Percentiles rank a stretch among this genome's conserved stretches.
Evolutionary conservation across 2,888 invertebrate genomes (phyloP).

Genomic region (Rotaria magnacalcarata): DNA sequence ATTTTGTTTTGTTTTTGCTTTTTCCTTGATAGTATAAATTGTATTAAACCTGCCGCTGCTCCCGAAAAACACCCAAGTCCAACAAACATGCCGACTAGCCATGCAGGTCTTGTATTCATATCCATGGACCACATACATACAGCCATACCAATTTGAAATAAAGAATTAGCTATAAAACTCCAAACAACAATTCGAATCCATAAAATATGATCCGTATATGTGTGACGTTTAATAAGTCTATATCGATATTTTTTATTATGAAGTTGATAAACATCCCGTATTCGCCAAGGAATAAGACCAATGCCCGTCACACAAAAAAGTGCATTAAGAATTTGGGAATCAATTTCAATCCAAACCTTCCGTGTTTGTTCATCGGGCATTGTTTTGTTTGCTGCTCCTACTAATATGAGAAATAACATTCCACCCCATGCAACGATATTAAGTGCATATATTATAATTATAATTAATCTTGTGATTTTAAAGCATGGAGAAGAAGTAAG

Average conservation of each 20-base stretch:
- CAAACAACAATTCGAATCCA: slow-evolving; percentile 17
- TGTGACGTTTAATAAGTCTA: background rate
- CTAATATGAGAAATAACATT: slow-evolving; percentile 27
- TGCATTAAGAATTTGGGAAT: slow-evolving; percentile 9
- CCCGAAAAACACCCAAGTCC: background rate
- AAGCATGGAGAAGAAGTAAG: background rate
- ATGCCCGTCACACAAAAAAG: background rate
- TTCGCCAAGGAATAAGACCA: slow-evolving; percentile 8
- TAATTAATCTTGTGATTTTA: background rate
- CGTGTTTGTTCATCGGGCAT: slow-evolving; percentile 28
- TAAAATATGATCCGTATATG: background rate
- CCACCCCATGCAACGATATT: slow-evolving; percentile 25
- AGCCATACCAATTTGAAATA: slow-evolving; percentile 34
- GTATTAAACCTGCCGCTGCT: background rate
- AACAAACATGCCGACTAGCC: background rate
- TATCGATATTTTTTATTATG: background rate
- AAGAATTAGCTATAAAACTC: slow-evolving; percentile 3
- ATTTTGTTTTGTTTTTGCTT: background rate
- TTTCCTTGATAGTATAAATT: background rate
- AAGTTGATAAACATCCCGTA: slow-evolving; percentile 10
- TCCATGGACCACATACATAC: slow-evolving; percentile 19
- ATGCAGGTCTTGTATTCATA: background rate
- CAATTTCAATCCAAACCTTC: slow-evolving; percentile 24
- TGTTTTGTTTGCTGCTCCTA: background rate
- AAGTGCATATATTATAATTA: background rate